Base-by-base conservation (phyloP, 1,140 invertebrate genomes). In the Babylonia areolata region DNA sequence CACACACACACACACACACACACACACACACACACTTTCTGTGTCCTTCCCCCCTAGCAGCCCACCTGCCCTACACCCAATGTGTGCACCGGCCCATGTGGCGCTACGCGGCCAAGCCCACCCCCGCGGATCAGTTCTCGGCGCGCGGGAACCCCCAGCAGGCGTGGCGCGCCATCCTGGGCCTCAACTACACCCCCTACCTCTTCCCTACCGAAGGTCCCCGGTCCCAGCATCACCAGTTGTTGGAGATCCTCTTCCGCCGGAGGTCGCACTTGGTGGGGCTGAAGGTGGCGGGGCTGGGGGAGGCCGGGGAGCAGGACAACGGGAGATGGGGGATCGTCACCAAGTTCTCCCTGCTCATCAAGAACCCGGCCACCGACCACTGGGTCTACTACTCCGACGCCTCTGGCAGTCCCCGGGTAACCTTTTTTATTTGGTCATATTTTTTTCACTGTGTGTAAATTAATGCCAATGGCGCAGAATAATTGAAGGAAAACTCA, bases 141-240 rank as follows among this genome's bases (percentile, higher is more conserved):
- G 82, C 82, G 20, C 64, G 33, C 37, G 69, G 82, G 28, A 84
- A 84, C 40, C 82, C 82, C n/a, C 35, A 75, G 64, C 82, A 84
- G 69, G 82, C 82, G 2, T 84, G 82, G 82, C 82, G 82, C 5
- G 82, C 82, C 64, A 71, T 84, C 35, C 12, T 71, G 39, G 64
- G 64, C 64, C 12, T 84, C 6, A 5, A 23, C n/a, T 84, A 84
- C 69, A 3, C 33, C 39, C 81, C 82, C 58, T 84, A 84, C 82
- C 82, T 84, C 37, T 84, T 84, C 64, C 82, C 82, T n/a, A 84
- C 82, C 39, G 64, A 12, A 33, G 69, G 39, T 3, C 82, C 69
- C 37, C 64, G 35, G 39, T 42, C 64, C 37, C 82, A 84, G 37
- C 0, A n/a, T 1, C 82, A 84, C 40, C 82, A 64, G 28, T 69